Evolutionary conservation across 2,888 invertebrate genomes (phyloP).

Genomic region (Teleiodes luculella): DNA sequence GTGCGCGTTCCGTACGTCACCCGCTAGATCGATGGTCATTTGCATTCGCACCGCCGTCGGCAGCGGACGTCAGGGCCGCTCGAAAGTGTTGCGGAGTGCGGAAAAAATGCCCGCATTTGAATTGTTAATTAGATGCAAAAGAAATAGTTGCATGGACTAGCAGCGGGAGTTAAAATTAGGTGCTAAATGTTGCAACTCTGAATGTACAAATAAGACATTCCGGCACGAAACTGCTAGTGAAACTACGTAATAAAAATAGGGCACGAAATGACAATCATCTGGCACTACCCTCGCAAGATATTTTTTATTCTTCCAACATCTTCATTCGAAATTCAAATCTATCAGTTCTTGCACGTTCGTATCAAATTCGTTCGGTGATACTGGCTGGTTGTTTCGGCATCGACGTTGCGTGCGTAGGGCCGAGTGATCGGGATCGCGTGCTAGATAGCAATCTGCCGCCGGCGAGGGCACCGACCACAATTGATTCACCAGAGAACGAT

Average conservation of each 20-base stretch:
- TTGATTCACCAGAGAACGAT: constrained; percentile 53
- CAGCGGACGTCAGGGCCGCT: constrained; percentile 70
- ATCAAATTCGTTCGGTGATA: neutral
- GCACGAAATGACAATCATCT: constrained; percentile 4
- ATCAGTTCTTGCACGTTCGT: constrained; percentile 1
- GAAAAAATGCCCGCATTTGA: constrained; percentile 71
- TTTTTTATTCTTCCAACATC: neutral
- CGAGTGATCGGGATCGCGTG: constrained; percentile 72
- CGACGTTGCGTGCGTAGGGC: constrained; percentile 64
- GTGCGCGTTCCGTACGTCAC: constrained; percentile 70
- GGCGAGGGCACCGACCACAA: constrained; percentile 62
- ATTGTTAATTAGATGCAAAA: constrained; percentile 70
- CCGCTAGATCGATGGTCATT: constrained; percentile 72
- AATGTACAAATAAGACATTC: constrained; percentile 43
- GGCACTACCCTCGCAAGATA: neutral
- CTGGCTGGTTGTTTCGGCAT: constrained; percentile 16
- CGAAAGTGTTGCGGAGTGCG: constrained; percentile 68
- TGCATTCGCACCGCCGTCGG: constrained; percentile 67
- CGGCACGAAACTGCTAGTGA: constrained; percentile 6
- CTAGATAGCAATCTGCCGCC: constrained; percentile 61
- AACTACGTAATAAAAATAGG: constrained; percentile 4
- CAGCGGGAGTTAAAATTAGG: constrained; percentile 60
- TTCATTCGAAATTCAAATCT: constrained; percentile 9
- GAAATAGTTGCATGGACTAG: constrained; percentile 69
- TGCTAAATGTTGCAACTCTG: constrained; percentile 52